phyloP scores from a whole-genome alignment of 2,113 vertebrate species.

The Maccullochella peelii region DNA sequence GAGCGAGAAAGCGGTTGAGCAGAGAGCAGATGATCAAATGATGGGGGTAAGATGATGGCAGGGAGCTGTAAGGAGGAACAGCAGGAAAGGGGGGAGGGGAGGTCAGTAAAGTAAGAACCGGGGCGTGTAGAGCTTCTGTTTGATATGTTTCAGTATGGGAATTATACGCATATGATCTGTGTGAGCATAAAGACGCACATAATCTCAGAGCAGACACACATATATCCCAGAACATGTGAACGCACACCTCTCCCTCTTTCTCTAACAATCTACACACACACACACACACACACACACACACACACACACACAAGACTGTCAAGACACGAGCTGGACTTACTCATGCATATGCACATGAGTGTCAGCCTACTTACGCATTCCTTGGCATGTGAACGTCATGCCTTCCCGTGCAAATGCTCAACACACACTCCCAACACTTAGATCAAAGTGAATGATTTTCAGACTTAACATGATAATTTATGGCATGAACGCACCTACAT shows the following conservation, averaged over 20 bases:
- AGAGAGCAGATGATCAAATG: conserved; percentile 25
- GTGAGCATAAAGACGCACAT: neutral
- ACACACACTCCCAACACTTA: conserved; percentile 1
- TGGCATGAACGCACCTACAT: conserved; percentile 1
- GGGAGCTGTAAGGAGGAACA: conserved; percentile 29
- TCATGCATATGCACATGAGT: conserved; percentile 61
- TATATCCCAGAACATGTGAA: neutral
- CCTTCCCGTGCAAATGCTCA: conserved; percentile 15
- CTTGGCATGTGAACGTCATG: conserved; percentile 31
- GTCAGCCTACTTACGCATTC: conserved; percentile 52
- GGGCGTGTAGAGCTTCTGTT: conserved; percentile 2
- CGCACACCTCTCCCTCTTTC: neutral
- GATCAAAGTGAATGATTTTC: conserved; percentile 30
- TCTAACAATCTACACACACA: neutral
- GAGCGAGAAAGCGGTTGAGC: neutral
- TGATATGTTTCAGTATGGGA: conserved; percentile 21
- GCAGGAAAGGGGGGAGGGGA: conserved; percentile 23
- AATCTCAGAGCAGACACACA: neutral
- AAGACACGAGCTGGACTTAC: conserved; percentile 20
- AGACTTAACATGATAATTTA: neutral
- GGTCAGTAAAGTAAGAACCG: conserved; percentile 8
- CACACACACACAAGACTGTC: neutral
- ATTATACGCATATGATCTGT: neutral
- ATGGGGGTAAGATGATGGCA: conserved; percentile 17
- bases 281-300: neutral